Base-by-base conservation (phyloP, 37 sponge, comb jelly and placozoan genomes). In the Oopsacas minuta region DNA sequence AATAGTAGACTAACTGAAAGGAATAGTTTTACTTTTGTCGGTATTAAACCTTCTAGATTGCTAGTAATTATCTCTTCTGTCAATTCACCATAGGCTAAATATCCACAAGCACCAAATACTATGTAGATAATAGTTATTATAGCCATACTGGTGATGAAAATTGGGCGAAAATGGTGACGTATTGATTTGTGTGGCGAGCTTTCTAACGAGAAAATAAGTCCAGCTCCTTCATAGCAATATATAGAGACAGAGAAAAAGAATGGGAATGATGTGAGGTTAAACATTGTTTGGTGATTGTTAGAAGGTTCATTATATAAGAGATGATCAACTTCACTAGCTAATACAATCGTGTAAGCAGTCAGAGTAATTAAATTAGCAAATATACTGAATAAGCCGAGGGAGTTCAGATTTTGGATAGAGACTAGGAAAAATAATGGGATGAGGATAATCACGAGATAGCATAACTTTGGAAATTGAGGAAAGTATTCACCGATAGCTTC, bases 191-290 rank as follows among this genome's bases (percentile, higher is more conserved):
- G 52, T 49, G 83, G 90, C 0, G 98, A 94, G 52, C 51, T 61
- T 52, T 97, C 93, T 53, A 94, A 86, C 17, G 93, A 90, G 30
- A 94, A 88, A 75, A 97, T 91, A 83, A 97, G 81, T 23, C 98
- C 98, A 52, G 98, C 98, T 25, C 98, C 98, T 92, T 95, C 96
- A 90, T 88, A 95, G 84, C 96, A 95, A 82, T 91, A 95, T 17
- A 93, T 95, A 3, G 93, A 83, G 22, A 97, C 82, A 28, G 93
- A 91, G 28, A 94, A 83, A 83, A 91, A 97, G 84, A 97, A 97
- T 17, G 98, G 92, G 8, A 97, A 82, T 0, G 91, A 23, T 36
- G 8, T 46, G 25, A 88, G 52, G 8, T 61, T 61, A 3, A 12
- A 10, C 75, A 10, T 25, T 61, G 5, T n/a, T 32, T 7, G 22